Base-by-base conservation (phyloP, 2,888 invertebrate species). In the Amiota communis region DNA sequence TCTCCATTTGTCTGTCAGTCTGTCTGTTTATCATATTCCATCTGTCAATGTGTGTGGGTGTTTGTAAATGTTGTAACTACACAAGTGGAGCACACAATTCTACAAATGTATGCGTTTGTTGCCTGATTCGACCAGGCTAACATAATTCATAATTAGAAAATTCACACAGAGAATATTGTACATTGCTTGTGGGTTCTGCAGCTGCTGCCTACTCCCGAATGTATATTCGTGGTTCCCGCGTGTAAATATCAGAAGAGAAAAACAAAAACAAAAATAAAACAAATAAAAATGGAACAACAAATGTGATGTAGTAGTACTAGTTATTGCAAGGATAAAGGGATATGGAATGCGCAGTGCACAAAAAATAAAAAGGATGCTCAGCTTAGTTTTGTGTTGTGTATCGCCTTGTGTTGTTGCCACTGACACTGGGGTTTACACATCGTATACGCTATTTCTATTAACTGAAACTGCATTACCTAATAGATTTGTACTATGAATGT, bases 121-220 rank as follows among this genome's bases (percentile, higher is more conserved):
- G 67, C 67, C 13, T 13, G 23, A 9, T 51, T 68, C 67, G 67
- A 68, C 67, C 67, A 68, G 67, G 67, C 67, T 68, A 68, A 68
- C 67, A 68, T 68, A 68, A 68, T 68, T 68, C n/a, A 68, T 68
- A 68, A 68, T 68, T 68, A 68, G 67, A 68, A 53, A 53, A 68
- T 13, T 20, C 53, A 68, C 49, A 68, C 23, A 68, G 53, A 20
- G 20, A 20, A 53, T 36, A 36, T 36, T 36, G 15, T n/a, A 53
- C 53, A 53, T 59, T 15, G 11, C 23, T 15, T 59, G 17, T 20
- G 2, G 17, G 17, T 59, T 20, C 12, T n/a, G 59, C 23, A 8
- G 59, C 6, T 23, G 67, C 13, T 36, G 63, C 11, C 12, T 9
- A 53, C 11, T 53, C 67, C 67, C 65, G 13, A 68, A 53, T 53